Conservation (phyloP, 2,113 vertebrate species). For the Stigmatopora nigra region DNA sequence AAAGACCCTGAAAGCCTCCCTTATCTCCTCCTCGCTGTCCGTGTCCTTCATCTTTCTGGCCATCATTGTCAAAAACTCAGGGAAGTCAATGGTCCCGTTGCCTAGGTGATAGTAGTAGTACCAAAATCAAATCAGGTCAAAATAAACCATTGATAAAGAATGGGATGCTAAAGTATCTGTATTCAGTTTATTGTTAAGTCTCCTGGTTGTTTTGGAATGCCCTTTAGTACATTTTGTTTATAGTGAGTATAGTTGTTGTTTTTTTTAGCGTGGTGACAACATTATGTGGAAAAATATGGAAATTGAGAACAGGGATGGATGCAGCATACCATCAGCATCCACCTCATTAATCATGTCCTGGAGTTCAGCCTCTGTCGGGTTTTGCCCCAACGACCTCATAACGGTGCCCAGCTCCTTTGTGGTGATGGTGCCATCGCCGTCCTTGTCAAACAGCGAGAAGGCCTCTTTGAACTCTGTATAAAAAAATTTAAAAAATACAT, state of each 20-base stretch:
- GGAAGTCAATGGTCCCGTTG: constrained; percentile 96
- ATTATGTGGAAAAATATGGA: background rate
- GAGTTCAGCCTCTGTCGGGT: constrained; percentile 92
- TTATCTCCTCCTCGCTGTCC: constrained; percentile 96
- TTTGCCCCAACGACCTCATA: constrained; percentile 96
- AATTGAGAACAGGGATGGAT: no score
- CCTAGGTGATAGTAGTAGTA: constrained; percentile 61
- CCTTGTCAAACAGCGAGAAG: constrained; percentile 97
- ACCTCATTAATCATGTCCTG: constrained; percentile 99
- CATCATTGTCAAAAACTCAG: constrained; percentile 99
- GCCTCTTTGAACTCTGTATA: constrained; percentile 96
- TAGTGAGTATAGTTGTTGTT: no score
- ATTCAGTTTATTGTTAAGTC: no score
- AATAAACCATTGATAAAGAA: no score
- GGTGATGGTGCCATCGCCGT: constrained; percentile 96
- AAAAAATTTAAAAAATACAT: no score
- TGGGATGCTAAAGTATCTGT: no score
- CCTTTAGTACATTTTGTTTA: no score
- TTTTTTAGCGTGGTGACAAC: no score
- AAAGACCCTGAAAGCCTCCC: constrained; percentile 96
- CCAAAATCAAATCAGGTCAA: background rate
- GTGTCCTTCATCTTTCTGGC: constrained; percentile 99
- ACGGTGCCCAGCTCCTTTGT: constrained; percentile 97
- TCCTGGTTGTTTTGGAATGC: no score
- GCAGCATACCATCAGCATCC: constrained; percentile 83